phyloP scores from a whole-genome alignment of 1,140 invertebrate species.

The Bombus ignitus region DNA sequence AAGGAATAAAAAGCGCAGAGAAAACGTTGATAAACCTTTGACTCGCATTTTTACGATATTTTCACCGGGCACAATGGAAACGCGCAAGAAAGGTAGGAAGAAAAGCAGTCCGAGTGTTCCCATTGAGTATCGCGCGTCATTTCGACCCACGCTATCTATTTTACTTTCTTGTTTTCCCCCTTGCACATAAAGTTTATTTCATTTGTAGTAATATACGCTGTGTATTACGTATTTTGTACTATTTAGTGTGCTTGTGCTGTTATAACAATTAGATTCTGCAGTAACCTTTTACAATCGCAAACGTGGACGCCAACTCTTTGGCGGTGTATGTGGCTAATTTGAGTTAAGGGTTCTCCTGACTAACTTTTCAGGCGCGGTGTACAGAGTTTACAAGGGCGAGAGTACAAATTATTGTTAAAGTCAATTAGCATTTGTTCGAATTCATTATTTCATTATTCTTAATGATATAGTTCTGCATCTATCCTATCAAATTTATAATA shows the following conservation, averaged over 20 bases:
- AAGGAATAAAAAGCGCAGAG: background rate
- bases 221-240: background rate
- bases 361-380: background rate
- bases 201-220: background rate
- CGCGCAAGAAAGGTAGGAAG: background rate
- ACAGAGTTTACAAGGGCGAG: conserved; percentile 12
- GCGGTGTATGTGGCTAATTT: conserved; percentile 40
- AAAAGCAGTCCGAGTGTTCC: background rate
- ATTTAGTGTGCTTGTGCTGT: background rate
- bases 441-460: too few species aligned
- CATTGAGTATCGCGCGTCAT: background rate
- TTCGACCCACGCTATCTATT: background rate
- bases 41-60: background rate
- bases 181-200: background rate
- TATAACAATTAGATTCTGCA: background rate
- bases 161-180: background rate
- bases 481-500: too few species aligned
- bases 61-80: background rate
- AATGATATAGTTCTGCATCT: too few species aligned
- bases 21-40: background rate
- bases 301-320: background rate
- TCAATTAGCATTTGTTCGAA: too few species aligned
- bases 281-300: conserved; percentile 49
- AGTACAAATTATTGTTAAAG: too few species aligned
- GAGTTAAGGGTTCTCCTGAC: conserved; percentile 48